phyloP scores from a whole-genome alignment of 2,888 invertebrate species.

The Agriopis aurantiaria region DNA sequence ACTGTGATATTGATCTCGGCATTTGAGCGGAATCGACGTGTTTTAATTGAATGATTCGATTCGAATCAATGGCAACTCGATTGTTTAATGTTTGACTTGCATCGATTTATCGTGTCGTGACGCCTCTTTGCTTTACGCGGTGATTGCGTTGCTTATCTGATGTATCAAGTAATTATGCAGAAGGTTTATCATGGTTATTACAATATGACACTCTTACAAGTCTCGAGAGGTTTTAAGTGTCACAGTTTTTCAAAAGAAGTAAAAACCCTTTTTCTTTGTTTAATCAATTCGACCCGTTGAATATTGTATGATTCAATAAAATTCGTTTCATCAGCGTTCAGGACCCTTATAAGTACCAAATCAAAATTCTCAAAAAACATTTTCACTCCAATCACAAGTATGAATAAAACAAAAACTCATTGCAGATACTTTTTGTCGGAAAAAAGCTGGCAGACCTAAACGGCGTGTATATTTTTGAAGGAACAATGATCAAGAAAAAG shows the following conservation, averaged over 20 bases:
- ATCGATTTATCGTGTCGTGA: slow-evolving; percentile 76
- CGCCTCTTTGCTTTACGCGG: slow-evolving; percentile 69
- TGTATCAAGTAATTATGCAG: slow-evolving; percentile 47
- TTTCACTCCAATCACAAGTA: slow-evolving; percentile 42
- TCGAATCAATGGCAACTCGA: slow-evolving; percentile 65
- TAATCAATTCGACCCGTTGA: slow-evolving; percentile 27
- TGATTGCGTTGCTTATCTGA: slow-evolving; percentile 75
- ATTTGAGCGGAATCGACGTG: slow-evolving; percentile 57
- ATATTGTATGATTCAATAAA: slow-evolving; percentile 37
- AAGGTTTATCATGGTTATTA: not conserved
- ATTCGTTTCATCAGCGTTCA: slow-evolving; percentile 30
- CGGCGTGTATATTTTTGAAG: slow-evolving; percentile 49
- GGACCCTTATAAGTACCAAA: slow-evolving; percentile 34
- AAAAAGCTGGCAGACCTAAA: slow-evolving; percentile 51
- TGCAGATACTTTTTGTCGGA: slow-evolving; percentile 49
- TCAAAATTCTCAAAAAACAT: slow-evolving; percentile 42
- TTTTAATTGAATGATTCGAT: slow-evolving; percentile 76
- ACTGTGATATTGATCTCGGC: slow-evolving; percentile 80
- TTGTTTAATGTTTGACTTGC: slow-evolving; percentile 75
- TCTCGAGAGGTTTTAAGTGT: too few relatives aligned
- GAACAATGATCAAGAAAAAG: slow-evolving; percentile 48
- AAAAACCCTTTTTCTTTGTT: slow-evolving; percentile 4
- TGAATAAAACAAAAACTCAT: slow-evolving; percentile 49
- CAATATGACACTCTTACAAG: not conserved
- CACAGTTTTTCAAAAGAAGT: not conserved